These are phyloP conservation scores for Lepidocyrtinus sp. DNA, from an alignment of 2,888 invertebrate genomes.

Conservation along the genomic window DNA sequence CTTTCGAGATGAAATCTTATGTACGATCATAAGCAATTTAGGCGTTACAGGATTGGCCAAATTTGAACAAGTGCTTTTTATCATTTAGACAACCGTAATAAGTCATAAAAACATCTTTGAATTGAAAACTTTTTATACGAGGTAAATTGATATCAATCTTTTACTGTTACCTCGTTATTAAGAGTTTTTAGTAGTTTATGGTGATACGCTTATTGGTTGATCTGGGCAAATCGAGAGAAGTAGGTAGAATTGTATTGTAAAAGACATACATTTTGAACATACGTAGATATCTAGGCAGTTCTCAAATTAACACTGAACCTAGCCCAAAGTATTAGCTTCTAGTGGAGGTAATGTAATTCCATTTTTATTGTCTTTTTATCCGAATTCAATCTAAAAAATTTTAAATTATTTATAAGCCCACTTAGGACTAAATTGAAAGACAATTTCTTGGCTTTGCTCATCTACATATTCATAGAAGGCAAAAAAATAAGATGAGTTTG, in stretches of 20 bases:
- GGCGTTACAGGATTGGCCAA: too few species aligned
- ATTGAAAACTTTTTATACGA: too few species aligned
- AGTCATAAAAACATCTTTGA: too few species aligned
- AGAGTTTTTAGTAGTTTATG: too few species aligned
- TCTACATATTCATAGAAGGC: background rate
- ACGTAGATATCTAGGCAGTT: too few species aligned
- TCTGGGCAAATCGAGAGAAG: too few species aligned
- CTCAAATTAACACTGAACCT: slow-evolving; percentile 13
- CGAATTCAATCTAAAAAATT: slow-evolving; percentile 10
- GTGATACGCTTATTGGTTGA: too few species aligned
- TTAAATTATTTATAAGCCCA: slow-evolving; percentile 8
- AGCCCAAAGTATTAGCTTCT: too few species aligned
- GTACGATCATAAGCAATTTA: too few species aligned
- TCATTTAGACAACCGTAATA: too few species aligned
- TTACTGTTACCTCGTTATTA: slow-evolving; percentile 5
- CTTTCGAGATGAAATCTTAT: too few species aligned
- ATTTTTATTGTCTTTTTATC: slow-evolving; percentile 10
- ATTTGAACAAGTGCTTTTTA: too few species aligned
- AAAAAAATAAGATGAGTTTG: background rate
- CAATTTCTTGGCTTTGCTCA: background rate
- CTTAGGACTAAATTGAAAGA: slow-evolving; percentile 1
- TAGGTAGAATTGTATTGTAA: slow-evolving; percentile 20
- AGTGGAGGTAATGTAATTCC: slow-evolving; percentile 1
- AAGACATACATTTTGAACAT: slow-evolving; percentile 33
- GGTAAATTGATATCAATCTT: background rate